Evolutionary conservation across 2,113 vertebrate genomes (phyloP).

Genomic region (Polyodon spathula): DNA sequence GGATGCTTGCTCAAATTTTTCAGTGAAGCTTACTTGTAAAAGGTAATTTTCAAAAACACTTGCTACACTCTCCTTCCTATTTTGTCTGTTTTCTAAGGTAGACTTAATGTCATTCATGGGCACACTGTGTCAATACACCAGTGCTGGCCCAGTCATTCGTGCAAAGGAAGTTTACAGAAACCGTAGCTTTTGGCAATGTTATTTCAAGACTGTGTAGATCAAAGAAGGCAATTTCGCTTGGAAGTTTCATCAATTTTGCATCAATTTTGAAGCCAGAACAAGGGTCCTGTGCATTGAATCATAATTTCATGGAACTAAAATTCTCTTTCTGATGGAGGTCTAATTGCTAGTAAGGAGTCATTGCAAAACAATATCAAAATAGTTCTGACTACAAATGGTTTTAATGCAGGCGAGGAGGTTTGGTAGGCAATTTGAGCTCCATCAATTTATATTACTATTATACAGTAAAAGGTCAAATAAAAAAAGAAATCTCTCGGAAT

Average conservation of each 20-base stretch:
- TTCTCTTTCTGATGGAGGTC: slow-evolving; percentile 56
- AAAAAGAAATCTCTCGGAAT: slow-evolving; percentile 56
- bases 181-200: slow-evolving; percentile 72
- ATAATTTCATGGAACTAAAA: slow-evolving; percentile 61
- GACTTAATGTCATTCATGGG: slow-evolving; percentile 70
- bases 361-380: slow-evolving; percentile 38
- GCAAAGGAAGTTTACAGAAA: slow-evolving; percentile 75
- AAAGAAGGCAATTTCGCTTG: slow-evolving; percentile 73
- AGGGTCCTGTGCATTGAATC: slow-evolving; percentile 53
- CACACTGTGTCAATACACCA: too few species aligned
- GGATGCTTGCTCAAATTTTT: too few species aligned
- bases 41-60: slow-evolving; percentile 78
- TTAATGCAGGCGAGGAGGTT: slow-evolving; percentile 36
- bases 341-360: slow-evolving; percentile 51
- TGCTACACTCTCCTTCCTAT: slow-evolving; percentile 65
- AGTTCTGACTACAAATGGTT: slow-evolving; percentile 32
- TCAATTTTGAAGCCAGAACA: slow-evolving; percentile 64
- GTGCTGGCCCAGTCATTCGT: slow-evolving; percentile 59
- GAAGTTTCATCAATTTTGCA: slow-evolving; percentile 78
- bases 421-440: slow-evolving; percentile 49
- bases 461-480: slow-evolving; percentile 59
- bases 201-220: slow-evolving; percentile 73
- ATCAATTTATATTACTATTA: slow-evolving; percentile 66
- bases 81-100: slow-evolving; percentile 71
- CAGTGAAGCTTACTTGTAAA: too few species aligned